These are phyloP conservation scores for Caenorhabditis brenneri DNA, from an alignment of 1,140 invertebrate species.

Conservation along the genomic window DNA sequence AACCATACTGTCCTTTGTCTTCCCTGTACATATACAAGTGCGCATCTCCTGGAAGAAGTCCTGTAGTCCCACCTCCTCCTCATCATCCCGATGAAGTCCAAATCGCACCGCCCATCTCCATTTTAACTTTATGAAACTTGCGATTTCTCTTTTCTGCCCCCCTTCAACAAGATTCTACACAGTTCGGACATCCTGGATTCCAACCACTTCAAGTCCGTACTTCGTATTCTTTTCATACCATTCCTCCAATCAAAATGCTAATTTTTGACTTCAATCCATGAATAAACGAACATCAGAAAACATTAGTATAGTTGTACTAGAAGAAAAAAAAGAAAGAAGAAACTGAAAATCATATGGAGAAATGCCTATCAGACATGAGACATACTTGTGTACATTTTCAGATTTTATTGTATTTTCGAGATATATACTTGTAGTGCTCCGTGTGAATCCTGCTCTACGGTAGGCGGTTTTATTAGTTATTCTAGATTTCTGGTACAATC, in stretches of 20 bases:
- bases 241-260: constrained; percentile 28
- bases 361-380: no score
- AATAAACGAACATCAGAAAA: not conserved
- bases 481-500: no score
- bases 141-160: not conserved
- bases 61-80: constrained; percentile 6
- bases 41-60: constrained; percentile 42
- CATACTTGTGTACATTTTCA: not conserved
- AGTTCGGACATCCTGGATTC: constrained; percentile 9
- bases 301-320: not conserved
- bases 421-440: not conserved
- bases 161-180: not conserved
- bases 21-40: constrained; percentile 40
- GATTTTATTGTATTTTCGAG: not conserved
- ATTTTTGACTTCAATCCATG: not conserved
- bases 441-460: not conserved
- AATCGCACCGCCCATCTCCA: not conserved
- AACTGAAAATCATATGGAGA: no score
- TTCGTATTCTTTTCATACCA: not conserved
- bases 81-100: constrained; percentile 31
- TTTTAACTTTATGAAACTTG: constrained; percentile 43
- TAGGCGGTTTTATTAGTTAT: no score
- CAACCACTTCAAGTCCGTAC: constrained; percentile 26
- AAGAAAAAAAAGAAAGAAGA: no score
- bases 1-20: constrained; percentile 43